A percentile compares a stretch with the other conserved stretches of the same genome.
These are phyloP conservation scores for Umimayanthus chanpuru DNA, from an alignment of 92 coral and sea anemone genomes.

Conservation along the genomic window DNA sequence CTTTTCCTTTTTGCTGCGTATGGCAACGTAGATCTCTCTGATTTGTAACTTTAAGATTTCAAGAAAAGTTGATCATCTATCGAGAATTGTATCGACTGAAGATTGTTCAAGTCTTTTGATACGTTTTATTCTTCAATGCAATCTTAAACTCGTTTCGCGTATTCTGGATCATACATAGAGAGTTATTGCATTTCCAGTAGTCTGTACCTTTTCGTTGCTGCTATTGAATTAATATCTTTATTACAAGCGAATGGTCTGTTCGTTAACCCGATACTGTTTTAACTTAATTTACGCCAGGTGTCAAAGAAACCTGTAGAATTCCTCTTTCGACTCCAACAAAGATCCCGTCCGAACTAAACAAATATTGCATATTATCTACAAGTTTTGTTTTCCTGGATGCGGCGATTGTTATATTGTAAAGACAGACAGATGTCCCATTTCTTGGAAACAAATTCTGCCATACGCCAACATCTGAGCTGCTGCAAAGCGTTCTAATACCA, in stretches of 20 bases:
- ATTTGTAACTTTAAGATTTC: constrained; percentile 27
- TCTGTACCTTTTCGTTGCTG: constrained; percentile 25
- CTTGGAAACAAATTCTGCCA: too few species aligned
- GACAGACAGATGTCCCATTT: too few species aligned
- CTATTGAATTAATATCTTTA: constrained; percentile 23
- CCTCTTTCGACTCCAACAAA: too few species aligned
- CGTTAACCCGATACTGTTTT: constrained; percentile 34
- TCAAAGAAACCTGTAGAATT: constrained; percentile 3
- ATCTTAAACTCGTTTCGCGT: constrained; percentile 30
- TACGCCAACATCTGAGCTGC: too few species aligned
- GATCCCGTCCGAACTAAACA: too few species aligned
- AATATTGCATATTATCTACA: too few species aligned
- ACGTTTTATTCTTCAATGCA: neutral
- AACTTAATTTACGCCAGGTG: constrained; percentile 23
- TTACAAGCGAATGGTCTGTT: constrained; percentile 32
- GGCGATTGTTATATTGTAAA: too few species aligned
- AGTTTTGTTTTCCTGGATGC: too few species aligned
- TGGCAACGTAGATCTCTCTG: constrained; percentile 6
- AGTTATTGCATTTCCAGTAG: constrained; percentile 45
- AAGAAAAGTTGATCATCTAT: constrained; percentile 42
- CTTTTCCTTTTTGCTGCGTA: neutral
- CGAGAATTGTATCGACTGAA: neutral
- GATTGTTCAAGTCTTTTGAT: neutral
- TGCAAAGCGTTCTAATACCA: too few species aligned
- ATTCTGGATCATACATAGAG: constrained; percentile 20